phyloP scores from a whole-genome alignment of 2,888 invertebrate species.

The Trypoxylon attenuatum region DNA sequence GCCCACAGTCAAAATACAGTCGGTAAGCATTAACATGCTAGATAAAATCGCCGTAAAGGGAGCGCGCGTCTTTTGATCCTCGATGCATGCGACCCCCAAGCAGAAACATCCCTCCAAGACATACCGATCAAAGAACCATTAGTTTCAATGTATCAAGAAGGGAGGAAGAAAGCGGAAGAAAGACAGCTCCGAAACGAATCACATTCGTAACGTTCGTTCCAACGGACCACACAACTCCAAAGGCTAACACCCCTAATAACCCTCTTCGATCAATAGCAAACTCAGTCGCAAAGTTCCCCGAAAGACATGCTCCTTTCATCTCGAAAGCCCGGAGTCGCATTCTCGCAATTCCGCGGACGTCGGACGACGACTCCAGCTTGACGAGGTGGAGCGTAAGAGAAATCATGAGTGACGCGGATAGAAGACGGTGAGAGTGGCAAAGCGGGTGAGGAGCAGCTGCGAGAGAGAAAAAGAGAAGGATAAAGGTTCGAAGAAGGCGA shows the following conservation, averaged over 20 bases:
- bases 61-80: neutral
- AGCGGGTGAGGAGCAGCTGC: neutral
- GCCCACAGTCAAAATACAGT: neutral
- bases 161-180: too few species aligned
- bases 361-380: neutral
- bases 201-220: too few species aligned
- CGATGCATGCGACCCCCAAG: too few species aligned
- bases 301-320: neutral
- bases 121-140: too few species aligned
- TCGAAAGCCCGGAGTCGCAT: neutral
- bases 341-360: neutral
- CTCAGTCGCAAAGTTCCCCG: neutral
- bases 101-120: too few species aligned
- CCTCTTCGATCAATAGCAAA: neutral
- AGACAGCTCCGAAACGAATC: too few species aligned
- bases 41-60: neutral
- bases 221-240: too few species aligned
- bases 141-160: too few species aligned
- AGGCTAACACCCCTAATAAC: neutral
- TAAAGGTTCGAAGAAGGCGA: slow-evolving; percentile 14
- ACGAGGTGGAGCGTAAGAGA: neutral
- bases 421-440: neutral
- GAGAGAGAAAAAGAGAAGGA: neutral
- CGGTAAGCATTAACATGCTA: neutral
- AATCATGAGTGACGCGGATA: neutral